These are phyloP conservation scores for Mastomys natalensis DNA, from an alignment of 2,113 vertebrate genomes.

Conservation along the genomic window DNA sequence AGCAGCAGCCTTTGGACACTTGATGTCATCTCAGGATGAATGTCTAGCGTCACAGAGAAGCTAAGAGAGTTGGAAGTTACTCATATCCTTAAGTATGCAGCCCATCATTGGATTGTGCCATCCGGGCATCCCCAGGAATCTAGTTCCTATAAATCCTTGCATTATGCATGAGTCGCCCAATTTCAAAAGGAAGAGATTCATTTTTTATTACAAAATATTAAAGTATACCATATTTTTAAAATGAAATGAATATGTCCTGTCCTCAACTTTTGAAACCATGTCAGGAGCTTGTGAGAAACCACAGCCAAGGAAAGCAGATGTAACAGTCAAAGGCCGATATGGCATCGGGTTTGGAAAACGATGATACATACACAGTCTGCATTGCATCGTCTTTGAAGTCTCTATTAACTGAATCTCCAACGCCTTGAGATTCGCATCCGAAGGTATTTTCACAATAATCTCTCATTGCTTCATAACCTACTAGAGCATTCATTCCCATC, in stretches of 20 bases:
- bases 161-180: neutral
- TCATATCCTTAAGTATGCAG: neutral
- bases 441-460: neutral
- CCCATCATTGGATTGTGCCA: neutral
- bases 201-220: neutral
- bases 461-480: neutral
- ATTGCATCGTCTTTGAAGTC: neutral
- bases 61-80: neutral
- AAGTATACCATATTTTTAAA: neutral
- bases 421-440: neutral
- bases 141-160: neutral
- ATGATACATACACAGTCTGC: rapidly evolving
- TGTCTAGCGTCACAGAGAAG: neutral
- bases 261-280: neutral
- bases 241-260: neutral
- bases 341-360: neutral
- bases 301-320: neutral
- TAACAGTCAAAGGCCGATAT: rapidly evolving
- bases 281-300: neutral
- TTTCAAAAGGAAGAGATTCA: constrained; percentile 8
- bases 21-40: neutral
- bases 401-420: neutral
- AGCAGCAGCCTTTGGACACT: neutral
- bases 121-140: neutral
- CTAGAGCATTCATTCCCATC: neutral